A percentile compares a stretch with the other conserved stretches of the same genome.
phyloP scores from a whole-genome alignment of 2,797 vertebrate species.

The Rhodeus uyekii region DNA sequence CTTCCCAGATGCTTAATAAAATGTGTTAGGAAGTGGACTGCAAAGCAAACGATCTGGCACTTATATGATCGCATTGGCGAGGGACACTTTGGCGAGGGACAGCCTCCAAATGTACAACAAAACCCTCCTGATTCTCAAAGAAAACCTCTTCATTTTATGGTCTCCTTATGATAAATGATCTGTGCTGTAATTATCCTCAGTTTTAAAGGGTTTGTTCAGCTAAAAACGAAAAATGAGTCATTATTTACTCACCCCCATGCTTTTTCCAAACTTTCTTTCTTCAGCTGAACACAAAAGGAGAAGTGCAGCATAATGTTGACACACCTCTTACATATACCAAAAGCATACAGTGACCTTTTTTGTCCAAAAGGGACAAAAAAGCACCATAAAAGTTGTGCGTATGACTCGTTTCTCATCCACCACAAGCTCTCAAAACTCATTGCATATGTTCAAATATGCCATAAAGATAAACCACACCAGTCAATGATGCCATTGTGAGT shows the following conservation, averaged over 20 bases:
- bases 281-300: neutral
- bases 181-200: neutral
- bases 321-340: neutral
- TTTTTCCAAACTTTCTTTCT: neutral
- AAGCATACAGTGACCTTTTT: neutral
- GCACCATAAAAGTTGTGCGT: neutral
- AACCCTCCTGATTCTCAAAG: neutral
- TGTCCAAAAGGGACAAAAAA: neutral
- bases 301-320: neutral
- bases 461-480: neutral
- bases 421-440: neutral
- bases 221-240: neutral
- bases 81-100: slow-evolving; percentile 58
- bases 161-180: neutral
- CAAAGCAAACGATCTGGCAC: slow-evolving; percentile 27
- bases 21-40: slow-evolving; percentile 44
- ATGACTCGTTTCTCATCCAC: neutral
- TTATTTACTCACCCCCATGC: neutral
- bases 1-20: slow-evolving; percentile 48
- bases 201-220: neutral
- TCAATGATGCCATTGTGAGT: neutral
- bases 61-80: slow-evolving; percentile 65
- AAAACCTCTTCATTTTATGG: neutral
- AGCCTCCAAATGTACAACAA: neutral
- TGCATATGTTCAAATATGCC: neutral